Percentiles rank a stretch among this genome's conserved stretches.
phyloP scores from a whole-genome alignment of 2,888 invertebrate genomes.

The Cinara cedri region DNA sequence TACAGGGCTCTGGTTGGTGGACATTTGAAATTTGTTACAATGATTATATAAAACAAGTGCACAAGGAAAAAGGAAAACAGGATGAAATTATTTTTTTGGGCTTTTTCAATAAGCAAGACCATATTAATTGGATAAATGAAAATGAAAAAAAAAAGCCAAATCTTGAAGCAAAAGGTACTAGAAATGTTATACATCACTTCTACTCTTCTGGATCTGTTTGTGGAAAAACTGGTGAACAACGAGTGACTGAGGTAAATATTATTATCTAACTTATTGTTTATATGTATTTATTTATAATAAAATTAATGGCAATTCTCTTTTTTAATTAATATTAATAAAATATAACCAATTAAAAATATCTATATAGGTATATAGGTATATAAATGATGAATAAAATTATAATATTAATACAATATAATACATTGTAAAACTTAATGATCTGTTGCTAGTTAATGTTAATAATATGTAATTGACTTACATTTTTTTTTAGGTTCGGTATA shows the following conservation, averaged over 20 bases:
- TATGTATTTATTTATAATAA: no score
- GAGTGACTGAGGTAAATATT: constrained; percentile 80
- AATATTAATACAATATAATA: no score
- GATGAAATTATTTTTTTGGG: constrained; percentile 59
- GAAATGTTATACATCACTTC: constrained; percentile 73
- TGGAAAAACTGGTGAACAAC: constrained; percentile 77
- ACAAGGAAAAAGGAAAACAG: constrained; percentile 72
- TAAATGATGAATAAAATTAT: no score
- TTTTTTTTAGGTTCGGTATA: constrained; percentile 71
- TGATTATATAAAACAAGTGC: constrained; percentile 85
- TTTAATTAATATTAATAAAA: no score
- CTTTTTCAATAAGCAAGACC: constrained; percentile 65
- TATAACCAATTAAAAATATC: not conserved
- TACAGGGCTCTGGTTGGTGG: constrained; percentile 95
- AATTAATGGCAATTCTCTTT: no score
- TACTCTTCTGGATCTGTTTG: constrained; percentile 87
- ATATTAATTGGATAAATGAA: constrained; percentile 81
- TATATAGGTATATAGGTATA: no score
- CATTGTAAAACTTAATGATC: no score
- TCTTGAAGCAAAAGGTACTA: constrained; percentile 68
- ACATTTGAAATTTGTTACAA: constrained; percentile 97
- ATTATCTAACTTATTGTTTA: not conserved
- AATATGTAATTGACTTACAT: no score
- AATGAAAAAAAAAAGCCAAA: constrained; percentile 84
- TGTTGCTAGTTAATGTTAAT: no score